Conservation (phyloP, 1,140 invertebrate species). For the Drosophila ironensis region DNA sequence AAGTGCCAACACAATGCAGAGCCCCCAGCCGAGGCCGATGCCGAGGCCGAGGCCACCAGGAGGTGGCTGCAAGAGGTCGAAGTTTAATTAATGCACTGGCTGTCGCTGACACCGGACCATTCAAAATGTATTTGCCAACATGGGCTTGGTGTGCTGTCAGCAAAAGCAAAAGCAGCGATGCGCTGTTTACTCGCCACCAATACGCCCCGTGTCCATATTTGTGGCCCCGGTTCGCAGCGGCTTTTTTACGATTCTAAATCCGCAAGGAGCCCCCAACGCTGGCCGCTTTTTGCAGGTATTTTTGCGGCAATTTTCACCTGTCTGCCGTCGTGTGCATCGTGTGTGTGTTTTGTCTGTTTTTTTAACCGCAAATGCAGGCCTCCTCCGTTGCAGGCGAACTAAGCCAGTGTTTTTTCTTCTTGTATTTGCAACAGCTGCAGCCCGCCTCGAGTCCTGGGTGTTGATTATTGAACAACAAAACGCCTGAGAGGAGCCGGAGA, state of each 20-base stretch:
- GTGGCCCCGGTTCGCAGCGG: background rate
- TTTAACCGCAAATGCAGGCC: conserved; percentile 60
- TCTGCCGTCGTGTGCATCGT: conserved; percentile 2
- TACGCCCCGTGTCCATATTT: conserved; percentile 8
- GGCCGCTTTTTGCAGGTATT: conserved; percentile 23
- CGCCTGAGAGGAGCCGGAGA: conserved; percentile 25
- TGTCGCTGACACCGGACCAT: conserved; percentile 33
- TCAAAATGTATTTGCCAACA: conserved; percentile 41
- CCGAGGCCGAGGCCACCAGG: background rate
- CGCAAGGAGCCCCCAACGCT: background rate
- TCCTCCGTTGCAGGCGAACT: conserved; percentile 28
- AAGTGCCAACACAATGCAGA: conserved; percentile 4
- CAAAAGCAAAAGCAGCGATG: conserved; percentile 15
- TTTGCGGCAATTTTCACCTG: conserved; percentile 61
- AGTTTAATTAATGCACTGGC: conserved; percentile 50
- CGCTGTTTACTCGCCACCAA: conserved; percentile 15
- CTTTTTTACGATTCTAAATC: background rate
- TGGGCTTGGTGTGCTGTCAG: background rate
- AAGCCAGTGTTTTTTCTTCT: conserved; percentile 2
- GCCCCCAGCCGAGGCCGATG: background rate
- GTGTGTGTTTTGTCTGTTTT: conserved; percentile 17
- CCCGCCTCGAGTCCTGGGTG: conserved; percentile 30
- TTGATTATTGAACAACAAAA: conserved; percentile 60
- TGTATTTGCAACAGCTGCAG: conserved; percentile 23
- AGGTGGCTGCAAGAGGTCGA: conserved; percentile 6